These are phyloP conservation scores for Oxyura jamaicensis DNA, from an alignment of 2,113 vertebrate genomes.

Conservation along the genomic window DNA sequence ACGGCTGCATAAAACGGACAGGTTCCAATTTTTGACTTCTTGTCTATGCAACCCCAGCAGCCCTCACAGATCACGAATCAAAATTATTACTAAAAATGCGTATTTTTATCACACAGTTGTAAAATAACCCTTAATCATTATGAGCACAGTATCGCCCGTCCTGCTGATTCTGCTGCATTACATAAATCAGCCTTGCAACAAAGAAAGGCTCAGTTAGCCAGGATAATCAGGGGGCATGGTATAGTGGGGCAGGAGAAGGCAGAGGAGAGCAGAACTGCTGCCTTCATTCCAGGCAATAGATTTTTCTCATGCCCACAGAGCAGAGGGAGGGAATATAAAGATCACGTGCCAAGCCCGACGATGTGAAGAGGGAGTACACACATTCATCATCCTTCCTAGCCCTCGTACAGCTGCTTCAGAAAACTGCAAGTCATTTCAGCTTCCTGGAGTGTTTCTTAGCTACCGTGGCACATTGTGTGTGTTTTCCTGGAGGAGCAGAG, in stretches of 20 bases:
- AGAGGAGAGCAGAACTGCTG: accelerated
- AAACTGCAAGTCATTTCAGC: slow-evolving; percentile 63
- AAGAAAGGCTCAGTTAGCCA: neutral
- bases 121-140: neutral
- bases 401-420: neutral
- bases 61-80: neutral
- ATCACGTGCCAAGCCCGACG: neutral
- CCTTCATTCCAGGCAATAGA: neutral
- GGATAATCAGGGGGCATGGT: neutral
- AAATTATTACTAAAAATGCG: neutral
- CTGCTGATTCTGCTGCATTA: neutral
- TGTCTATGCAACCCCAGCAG: neutral
- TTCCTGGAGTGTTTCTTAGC: neutral
- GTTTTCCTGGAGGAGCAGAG: neutral
- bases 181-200: neutral
- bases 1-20: neutral
- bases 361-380: accelerated
- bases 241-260: neutral
- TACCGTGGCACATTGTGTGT: accelerated
- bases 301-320: neutral
- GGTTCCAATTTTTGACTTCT: neutral
- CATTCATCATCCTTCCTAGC: neutral
- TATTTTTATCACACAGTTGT: neutral
- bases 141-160: neutral
- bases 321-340: neutral